Percentiles rank a stretch among this genome's conserved stretches.
These are phyloP conservation scores for Cephus pulcher DNA, from an alignment of 2,888 invertebrate species.

Conservation along the genomic window DNA sequence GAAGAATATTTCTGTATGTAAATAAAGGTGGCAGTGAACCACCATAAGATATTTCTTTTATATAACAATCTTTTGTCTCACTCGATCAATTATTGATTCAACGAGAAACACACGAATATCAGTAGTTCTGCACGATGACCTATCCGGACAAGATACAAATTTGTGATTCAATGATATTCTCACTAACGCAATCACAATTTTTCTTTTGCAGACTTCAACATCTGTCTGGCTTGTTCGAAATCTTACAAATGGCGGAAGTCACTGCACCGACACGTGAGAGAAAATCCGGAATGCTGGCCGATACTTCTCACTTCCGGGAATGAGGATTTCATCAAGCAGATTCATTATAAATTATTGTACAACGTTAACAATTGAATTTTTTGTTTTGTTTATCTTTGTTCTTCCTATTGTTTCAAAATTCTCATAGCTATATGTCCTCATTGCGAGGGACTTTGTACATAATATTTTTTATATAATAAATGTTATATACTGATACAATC, in stretches of 20 bases:
- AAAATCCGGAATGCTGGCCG: slow-evolving; percentile 62
- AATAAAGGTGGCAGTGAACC: background rate
- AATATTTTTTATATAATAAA: slow-evolving; percentile 18
- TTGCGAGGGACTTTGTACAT: background rate
- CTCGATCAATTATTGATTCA: background rate
- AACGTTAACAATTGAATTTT: slow-evolving; percentile 42
- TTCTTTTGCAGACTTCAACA: slow-evolving; percentile 56
- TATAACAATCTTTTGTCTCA: background rate
- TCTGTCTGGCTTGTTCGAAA: slow-evolving; percentile 60
- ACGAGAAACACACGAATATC: background rate
- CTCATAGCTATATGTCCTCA: background rate
- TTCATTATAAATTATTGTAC: slow-evolving; percentile 47
- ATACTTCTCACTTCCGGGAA: slow-evolving; percentile 56
- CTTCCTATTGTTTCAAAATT: background rate
- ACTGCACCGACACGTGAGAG: slow-evolving; percentile 60
- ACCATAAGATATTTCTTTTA: background rate
- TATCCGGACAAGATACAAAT: background rate
- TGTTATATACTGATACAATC: slow-evolving; percentile 7
- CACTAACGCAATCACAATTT: slow-evolving; percentile 13
- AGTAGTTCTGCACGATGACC: slow-evolving; percentile 3
- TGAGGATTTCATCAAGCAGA: slow-evolving; percentile 55
- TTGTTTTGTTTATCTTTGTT: background rate
- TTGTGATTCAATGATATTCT: background rate
- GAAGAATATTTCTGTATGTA: background rate
- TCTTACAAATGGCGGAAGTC: slow-evolving; percentile 65